Conservation (phyloP, 2,113 vertebrate species). For the Paramisgurnus dabryanus region DNA sequence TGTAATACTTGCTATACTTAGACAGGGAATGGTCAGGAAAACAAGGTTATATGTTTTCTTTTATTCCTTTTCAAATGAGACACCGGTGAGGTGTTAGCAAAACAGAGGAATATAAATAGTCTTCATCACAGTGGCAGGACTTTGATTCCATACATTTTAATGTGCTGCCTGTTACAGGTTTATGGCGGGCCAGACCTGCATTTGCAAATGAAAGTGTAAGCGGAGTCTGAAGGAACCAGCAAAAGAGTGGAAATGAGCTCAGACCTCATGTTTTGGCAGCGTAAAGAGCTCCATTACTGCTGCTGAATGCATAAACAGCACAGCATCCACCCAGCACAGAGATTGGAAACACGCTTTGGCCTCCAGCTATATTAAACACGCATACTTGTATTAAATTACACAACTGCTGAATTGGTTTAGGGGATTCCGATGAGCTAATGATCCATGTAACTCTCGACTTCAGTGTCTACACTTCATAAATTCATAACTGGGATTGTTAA, state of each 20-base stretch:
- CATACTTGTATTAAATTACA: slow-evolving; percentile 27
- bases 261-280: slow-evolving; percentile 18
- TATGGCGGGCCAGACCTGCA: slow-evolving; percentile 33
- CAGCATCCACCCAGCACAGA: slow-evolving; percentile 13
- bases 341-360: slow-evolving; percentile 25
- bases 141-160: slow-evolving; percentile 44
- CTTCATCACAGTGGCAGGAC: slow-evolving; percentile 12
- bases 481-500: too few relatives aligned
- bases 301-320: slow-evolving; percentile 38
- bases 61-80: slow-evolving; percentile 49
- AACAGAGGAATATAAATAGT: slow-evolving; percentile 37
- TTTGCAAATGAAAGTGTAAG: slow-evolving; percentile 43
- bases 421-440: slow-evolving; percentile 1
- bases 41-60: slow-evolving; percentile 38
- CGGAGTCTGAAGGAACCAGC: neutral
- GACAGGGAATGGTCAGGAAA: neutral
- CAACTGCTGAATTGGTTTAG: slow-evolving; percentile 15
- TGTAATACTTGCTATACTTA: slow-evolving; percentile 12
- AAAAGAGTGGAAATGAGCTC: slow-evolving; percentile 12
- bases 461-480: too few relatives aligned
- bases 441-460: neutral
- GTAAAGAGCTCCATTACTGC: slow-evolving; percentile 45
- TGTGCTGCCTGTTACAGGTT: slow-evolving; percentile 29
- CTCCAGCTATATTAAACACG: slow-evolving; percentile 30
- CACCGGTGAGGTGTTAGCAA: neutral